Evolutionary conservation across 2,888 invertebrate species (phyloP).

Genomic region (Tanytarsus gracilentus): DNA sequence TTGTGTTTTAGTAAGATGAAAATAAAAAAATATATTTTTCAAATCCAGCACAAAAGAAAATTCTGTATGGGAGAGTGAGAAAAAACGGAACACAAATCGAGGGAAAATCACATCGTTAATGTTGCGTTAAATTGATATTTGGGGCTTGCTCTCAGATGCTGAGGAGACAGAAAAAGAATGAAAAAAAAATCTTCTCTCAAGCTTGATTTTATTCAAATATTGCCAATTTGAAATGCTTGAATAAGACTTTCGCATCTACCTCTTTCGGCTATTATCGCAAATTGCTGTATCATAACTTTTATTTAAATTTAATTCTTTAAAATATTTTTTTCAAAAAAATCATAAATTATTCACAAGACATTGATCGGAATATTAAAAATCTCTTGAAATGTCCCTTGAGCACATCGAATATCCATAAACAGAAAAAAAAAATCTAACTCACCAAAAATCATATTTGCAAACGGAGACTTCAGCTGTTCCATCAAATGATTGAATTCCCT

Average conservation of each 20-base stretch:
- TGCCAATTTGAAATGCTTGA: neutral
- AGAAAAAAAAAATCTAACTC: conserved; percentile 44
- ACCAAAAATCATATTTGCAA: conserved; percentile 37
- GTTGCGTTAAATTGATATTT: conserved; percentile 24
- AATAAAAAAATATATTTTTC: neutral
- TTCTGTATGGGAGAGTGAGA: neutral
- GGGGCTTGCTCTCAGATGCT: too few relatives aligned
- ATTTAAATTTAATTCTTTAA: too few relatives aligned
- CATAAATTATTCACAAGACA: too few relatives aligned
- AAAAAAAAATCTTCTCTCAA: neutral
- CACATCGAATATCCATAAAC: too few relatives aligned
- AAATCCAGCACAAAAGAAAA: neutral
- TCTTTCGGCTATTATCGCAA: too few relatives aligned
- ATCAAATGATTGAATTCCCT: conserved; percentile 65
- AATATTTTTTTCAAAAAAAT: too few relatives aligned
- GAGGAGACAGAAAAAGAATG: neutral
- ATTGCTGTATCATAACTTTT: too few relatives aligned
- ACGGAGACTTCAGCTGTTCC: conserved; percentile 70
- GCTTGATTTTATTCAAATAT: neutral
- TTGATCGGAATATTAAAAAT: too few relatives aligned
- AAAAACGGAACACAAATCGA: neutral
- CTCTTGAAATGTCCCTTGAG: too few relatives aligned
- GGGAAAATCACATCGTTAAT: neutral
- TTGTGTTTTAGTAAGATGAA: too few relatives aligned
- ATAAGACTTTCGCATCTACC: neutral